phyloP scores from a whole-genome alignment of 2,797 vertebrate species.

The Eulemur coronatus region DNA sequence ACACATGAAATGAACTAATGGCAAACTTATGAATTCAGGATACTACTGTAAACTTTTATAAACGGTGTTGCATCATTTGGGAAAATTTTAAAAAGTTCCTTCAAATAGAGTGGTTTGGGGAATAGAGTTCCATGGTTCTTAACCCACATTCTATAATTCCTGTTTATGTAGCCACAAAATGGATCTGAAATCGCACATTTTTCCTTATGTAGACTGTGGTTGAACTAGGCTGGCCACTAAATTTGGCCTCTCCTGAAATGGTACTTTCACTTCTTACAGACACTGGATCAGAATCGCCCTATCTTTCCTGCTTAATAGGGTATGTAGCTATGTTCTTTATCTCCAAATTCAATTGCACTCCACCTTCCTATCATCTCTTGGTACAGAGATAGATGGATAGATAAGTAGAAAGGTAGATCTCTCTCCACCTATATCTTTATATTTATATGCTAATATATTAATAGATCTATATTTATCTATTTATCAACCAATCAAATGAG shows the following conservation, averaged over 20 bases:
- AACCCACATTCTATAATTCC: background rate
- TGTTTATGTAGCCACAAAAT: background rate
- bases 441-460: background rate
- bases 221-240: background rate
- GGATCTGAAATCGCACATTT: background rate
- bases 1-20: background rate
- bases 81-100: background rate
- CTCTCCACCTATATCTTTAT: background rate
- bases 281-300: background rate
- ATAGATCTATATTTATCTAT: background rate
- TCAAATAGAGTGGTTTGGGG: background rate
- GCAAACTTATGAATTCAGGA: background rate
- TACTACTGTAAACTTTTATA: background rate
- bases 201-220: background rate
- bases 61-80: background rate
- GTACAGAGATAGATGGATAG: too few species aligned
- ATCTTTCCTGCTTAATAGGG: background rate
- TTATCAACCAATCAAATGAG: background rate
- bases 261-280: background rate
- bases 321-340: background rate
- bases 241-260: background rate
- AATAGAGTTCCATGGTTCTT: background rate
- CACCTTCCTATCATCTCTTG: background rate
- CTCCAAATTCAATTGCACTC: background rate
- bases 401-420: too few species aligned